These are phyloP conservation scores for Leucophenga varia DNA, from an alignment of 1,140 invertebrate genomes.

Conservation along the genomic window DNA sequence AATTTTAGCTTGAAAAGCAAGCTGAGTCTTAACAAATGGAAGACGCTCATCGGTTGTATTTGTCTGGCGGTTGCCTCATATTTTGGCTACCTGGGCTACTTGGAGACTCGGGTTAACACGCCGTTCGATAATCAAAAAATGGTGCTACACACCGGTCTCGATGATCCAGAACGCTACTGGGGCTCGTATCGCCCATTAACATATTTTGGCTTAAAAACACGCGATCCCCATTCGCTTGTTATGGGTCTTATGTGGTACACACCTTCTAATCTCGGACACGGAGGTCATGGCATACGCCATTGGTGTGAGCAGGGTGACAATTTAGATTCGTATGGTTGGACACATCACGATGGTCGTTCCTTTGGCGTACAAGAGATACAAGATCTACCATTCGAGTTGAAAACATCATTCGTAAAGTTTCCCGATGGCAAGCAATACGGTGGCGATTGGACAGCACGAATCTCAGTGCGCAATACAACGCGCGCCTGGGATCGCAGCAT, in stretches of 20 bases:
- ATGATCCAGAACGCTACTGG: conserved; percentile 85
- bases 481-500: conserved; percentile 58
- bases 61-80: conserved; percentile 66
- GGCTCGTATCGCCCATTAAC: conserved; percentile 85
- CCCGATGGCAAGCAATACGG: conserved; percentile 76
- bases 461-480: conserved; percentile 64
- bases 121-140: conserved; percentile 69
- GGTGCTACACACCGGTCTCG: conserved; percentile 67
- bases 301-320: conserved; percentile 92
- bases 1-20: conserved; percentile 26
- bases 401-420: conserved; percentile 88
- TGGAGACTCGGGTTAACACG: conserved; percentile 86
- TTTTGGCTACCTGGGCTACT: conserved; percentile 77
- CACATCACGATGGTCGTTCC: conserved; percentile 85
- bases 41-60: conserved; percentile 41
- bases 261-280: conserved; percentile 65
- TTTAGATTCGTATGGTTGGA: conserved; percentile 81
- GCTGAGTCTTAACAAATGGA: conserved; percentile 47
- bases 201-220: conserved; percentile 88
- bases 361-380: conserved; percentile 92
- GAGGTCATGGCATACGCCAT: conserved; percentile 77
- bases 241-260: conserved; percentile 98
- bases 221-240: conserved; percentile 83
- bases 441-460: conserved; percentile 90
- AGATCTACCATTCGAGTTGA: conserved; percentile 75